Evolutionary conservation across 2,888 invertebrate genomes (phyloP), one percentile per base, ranked within the genome.

Genomic region (Andrena hattorfiana): DNA sequence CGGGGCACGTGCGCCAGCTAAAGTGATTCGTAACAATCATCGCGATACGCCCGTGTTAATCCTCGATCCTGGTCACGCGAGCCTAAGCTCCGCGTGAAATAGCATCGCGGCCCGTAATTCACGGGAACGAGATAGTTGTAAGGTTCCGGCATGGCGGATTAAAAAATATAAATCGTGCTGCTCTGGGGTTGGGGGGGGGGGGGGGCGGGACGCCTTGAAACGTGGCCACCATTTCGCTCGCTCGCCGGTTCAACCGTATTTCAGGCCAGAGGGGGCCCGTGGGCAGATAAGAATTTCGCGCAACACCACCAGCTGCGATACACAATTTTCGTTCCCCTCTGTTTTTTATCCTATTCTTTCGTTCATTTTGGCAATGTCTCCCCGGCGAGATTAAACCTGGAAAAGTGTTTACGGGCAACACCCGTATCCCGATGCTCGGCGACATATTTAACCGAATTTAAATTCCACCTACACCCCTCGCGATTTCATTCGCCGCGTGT

Each of bases 121-220:
- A 78, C 78, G 67, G 32, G 71, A 81, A 77, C 81, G 42, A 70
- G 73, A 81, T 81, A 74, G 75, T 72, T 72, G 76, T 75, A 73
- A 77, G 76, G 76, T 74, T 81, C 71, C 66, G 48, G 70, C 32
- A 35, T 67, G 35, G 80, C 64, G 76, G 81, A 81, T 75, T 76
- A 76, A 82, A 84, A 84, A 83, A 75, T 83, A 84, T 81, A 81
- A 78, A 84, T 83, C 78, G 67, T 35, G 20, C 51, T 48, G 68
- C 28, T 28, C 64, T 23, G 10, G 56, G n/a, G n/a, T n/a, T n/a
- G n/a, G n/a, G n/a, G n/a, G n/a, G n/a, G n/a, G n/a, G n/a, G n/a
- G n/a, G 32, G 23, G 60, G 56, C 26, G 26, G 42, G 13, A 42
- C 49, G 54, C 30, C 63, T 60, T 32, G 75, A 69, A 70, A 68